Conservation (phyloP, 1,140 invertebrate genomes). For the Mya arenaria region DNA sequence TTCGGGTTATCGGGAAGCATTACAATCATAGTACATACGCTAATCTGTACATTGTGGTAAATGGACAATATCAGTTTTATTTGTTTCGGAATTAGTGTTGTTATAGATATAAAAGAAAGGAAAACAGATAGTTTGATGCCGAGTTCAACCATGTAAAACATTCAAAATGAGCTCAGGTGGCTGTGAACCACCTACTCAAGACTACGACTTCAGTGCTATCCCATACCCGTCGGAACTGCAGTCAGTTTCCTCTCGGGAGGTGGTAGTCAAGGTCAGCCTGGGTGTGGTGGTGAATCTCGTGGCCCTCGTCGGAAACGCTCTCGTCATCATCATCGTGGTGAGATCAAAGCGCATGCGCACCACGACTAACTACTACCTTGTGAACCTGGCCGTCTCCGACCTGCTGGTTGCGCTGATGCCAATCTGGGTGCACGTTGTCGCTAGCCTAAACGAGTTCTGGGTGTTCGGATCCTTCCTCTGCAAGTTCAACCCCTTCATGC, state of each 20-base stretch:
- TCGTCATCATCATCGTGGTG: slow-evolving; percentile 72
- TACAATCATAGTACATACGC: not conserved
- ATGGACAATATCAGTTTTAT: no score
- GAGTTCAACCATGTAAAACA: not conserved
- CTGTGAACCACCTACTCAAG: not conserved
- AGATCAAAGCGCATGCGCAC: slow-evolving; percentile 81
- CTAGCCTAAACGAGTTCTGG: slow-evolving; percentile 74
- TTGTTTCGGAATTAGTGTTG: not conserved
- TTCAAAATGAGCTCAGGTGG: not conserved
- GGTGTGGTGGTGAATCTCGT: slow-evolving; percentile 65
- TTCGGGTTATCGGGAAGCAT: not conserved
- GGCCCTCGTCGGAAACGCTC: slow-evolving; percentile 72
- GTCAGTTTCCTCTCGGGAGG: slow-evolving; percentile 63
- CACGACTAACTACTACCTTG: slow-evolving; percentile 93
- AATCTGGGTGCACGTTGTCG: slow-evolving; percentile 79
- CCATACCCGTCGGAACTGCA: slow-evolving; percentile 55
- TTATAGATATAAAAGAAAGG: not conserved
- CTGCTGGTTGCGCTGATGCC: slow-evolving; percentile 80
- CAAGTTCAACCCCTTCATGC: slow-evolving; percentile 82
- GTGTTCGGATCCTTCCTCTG: slow-evolving; percentile 82
- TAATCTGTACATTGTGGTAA: not conserved
- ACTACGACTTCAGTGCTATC: slow-evolving; percentile 48
- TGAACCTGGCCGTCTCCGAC: slow-evolving; percentile 89
- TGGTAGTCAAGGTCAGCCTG: slow-evolving; percentile 66
- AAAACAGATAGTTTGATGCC: not conserved